Conservation (phyloP, 2,797 vertebrate species). For the Hapalemur alaotrensis region DNA sequence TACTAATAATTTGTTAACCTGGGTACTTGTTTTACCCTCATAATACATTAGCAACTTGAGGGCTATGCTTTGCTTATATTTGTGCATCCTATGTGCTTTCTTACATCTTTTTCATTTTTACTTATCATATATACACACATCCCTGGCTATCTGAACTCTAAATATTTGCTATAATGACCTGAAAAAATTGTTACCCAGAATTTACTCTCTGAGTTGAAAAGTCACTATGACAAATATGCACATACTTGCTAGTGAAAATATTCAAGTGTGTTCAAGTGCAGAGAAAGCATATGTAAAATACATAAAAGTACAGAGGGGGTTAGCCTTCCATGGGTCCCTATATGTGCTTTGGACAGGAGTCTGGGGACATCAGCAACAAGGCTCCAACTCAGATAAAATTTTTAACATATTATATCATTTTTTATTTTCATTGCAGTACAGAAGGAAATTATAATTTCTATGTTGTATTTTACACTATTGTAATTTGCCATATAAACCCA, state of each 20-base stretch:
- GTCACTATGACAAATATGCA: not conserved
- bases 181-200: not conserved
- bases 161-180: not conserved
- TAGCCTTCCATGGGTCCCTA: not conserved
- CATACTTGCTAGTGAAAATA: not conserved
- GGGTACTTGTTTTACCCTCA: not conserved
- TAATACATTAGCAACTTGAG: not conserved
- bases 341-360: not conserved
- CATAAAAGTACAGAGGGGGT: not conserved
- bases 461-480: not conserved
- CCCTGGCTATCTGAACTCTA: not conserved
- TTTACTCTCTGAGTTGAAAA: slow-evolving; percentile 7
- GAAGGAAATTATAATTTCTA: not conserved
- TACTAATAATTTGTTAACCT: not conserved
- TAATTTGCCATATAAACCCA: not conserved
- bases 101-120: not conserved
- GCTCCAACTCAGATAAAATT: not conserved
- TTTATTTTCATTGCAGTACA: not conserved
- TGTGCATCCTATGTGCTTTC: not conserved
- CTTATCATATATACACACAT: not conserved
- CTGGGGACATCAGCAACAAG: not conserved
- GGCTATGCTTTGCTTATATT: not conserved
- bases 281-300: not conserved
- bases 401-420: not conserved
- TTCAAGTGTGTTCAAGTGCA: not conserved